Conservation (phyloP, 2,113 vertebrate species). For the Todiramphus chloris region DNA sequence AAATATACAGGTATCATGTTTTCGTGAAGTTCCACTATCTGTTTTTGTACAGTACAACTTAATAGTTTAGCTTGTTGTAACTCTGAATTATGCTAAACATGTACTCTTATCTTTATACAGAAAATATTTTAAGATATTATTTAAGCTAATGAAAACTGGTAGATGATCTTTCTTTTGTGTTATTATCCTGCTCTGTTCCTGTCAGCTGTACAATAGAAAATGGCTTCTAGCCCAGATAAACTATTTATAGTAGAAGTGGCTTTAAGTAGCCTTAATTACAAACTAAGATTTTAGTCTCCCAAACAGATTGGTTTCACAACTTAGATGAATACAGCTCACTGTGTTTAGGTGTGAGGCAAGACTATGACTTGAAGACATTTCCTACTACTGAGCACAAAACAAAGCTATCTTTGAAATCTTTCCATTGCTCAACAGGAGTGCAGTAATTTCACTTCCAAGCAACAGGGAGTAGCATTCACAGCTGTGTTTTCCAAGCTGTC, state of each 20-base stretch:
- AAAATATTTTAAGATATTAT: not conserved
- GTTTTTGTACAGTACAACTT: not conserved
- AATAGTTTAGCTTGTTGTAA: not conserved
- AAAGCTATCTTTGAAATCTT: not conserved
- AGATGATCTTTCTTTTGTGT: not conserved
- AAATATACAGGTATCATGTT: not conserved
- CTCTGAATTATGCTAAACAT: not conserved
- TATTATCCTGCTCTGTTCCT: not conserved
- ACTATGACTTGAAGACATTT: not conserved
- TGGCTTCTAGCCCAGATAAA: constrained; percentile 2
- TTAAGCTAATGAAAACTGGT: not conserved
- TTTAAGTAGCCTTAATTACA: not conserved
- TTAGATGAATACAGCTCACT: not conserved
- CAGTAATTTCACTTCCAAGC: not conserved
- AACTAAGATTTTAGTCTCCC: not conserved
- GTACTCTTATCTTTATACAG: not conserved
- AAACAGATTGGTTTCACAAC: not conserved
- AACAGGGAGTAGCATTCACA: not conserved
- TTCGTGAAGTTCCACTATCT: not conserved
- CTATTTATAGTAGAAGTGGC: not conserved
- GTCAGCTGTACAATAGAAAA: not conserved
- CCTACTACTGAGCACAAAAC: not conserved
- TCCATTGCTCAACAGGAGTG: accelerated
- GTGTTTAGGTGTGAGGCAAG: not conserved
- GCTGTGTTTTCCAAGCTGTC: not conserved